Conservation (phyloP, 2,888 invertebrate species). For the Drosophila algonquin region DNA sequence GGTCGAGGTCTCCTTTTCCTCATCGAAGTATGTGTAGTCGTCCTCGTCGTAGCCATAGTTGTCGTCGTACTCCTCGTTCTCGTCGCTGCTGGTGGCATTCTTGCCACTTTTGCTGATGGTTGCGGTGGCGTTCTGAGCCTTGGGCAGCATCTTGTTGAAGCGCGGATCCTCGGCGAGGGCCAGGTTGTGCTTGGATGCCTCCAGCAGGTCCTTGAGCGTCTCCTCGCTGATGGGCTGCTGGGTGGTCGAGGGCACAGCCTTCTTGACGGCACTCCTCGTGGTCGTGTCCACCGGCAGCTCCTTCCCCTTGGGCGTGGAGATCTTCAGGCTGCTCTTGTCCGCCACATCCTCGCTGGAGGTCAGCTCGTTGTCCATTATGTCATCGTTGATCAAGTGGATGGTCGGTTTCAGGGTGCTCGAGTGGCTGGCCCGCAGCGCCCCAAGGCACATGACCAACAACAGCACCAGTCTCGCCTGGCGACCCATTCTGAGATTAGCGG, state of each 20-base stretch:
- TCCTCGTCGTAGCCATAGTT: conserved; percentile 74
- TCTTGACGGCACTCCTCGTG: conserved; percentile 44
- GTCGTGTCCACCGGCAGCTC: conserved; percentile 47
- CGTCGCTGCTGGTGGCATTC: conserved; percentile 52
- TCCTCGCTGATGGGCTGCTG: conserved; percentile 73
- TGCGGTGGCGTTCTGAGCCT: conserved; percentile 56
- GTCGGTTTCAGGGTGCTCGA: conserved; percentile 48
- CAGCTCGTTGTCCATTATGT: conserved; percentile 70
- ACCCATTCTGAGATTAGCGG: conserved; percentile 71
- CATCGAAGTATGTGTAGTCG: conserved; percentile 68
- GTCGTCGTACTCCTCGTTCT: conserved; percentile 74
- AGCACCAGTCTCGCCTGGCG: conserved; percentile 84
- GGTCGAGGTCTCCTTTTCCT: conserved; percentile 58
- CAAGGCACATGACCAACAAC: conserved; percentile 75
- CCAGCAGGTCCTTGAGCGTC: conserved; percentile 73
- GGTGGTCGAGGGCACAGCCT: conserved; percentile 24
- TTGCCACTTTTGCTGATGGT: conserved; percentile 57
- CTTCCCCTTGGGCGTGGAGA: conserved; percentile 78
- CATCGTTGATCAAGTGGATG: conserved; percentile 56
- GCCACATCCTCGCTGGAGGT: conserved; percentile 57
- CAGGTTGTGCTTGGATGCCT: conserved; percentile 80
- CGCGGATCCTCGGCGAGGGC: conserved; percentile 76
- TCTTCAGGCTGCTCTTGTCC: conserved; percentile 61
- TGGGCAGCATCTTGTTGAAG: conserved; percentile 81
- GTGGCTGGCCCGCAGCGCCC: conserved; percentile 67